Conservation (phyloP, 2,113 vertebrate genomes). For the Myotis brandtii region DNA sequence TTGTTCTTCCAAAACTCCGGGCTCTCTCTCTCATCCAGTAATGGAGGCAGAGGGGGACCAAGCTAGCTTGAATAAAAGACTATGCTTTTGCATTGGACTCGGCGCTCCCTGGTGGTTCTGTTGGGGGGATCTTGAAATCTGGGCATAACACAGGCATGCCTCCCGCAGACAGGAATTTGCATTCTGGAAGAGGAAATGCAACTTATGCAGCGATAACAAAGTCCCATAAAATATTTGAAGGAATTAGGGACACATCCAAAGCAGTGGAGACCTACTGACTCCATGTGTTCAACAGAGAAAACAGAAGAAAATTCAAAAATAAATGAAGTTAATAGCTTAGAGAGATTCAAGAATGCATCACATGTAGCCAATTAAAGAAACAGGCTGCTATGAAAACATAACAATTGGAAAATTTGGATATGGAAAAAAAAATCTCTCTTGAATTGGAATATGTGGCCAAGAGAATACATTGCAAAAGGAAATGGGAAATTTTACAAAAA, state of each 20-base stretch:
- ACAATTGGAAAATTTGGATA: neutral
- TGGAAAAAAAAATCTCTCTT: neutral
- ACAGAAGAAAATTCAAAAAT: neutral
- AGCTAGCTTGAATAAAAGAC: too few species aligned
- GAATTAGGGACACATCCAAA: neutral
- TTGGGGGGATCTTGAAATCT: too few species aligned
- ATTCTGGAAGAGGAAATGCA: neutral
- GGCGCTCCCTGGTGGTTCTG: too few species aligned
- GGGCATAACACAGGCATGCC: too few species aligned
- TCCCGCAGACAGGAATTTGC: neutral
- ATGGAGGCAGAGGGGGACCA: too few species aligned
- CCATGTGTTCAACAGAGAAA: neutral
- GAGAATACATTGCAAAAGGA: neutral
- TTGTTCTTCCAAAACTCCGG: too few species aligned
- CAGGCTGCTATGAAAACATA: neutral
- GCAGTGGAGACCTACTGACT: neutral
- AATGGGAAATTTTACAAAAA: neutral
- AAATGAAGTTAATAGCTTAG: constrained; percentile 11
- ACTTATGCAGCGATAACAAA: neutral
- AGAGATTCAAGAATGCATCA: constrained; percentile 27
- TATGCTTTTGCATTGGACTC: too few species aligned
- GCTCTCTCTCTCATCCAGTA: too few species aligned
- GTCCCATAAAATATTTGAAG: neutral
- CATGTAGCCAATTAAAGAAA: neutral
- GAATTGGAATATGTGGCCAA: constrained; percentile 11